Evolutionary conservation across 2,797 vertebrate genomes (phyloP).

Genomic region (Masticophis lateralis): DNA sequence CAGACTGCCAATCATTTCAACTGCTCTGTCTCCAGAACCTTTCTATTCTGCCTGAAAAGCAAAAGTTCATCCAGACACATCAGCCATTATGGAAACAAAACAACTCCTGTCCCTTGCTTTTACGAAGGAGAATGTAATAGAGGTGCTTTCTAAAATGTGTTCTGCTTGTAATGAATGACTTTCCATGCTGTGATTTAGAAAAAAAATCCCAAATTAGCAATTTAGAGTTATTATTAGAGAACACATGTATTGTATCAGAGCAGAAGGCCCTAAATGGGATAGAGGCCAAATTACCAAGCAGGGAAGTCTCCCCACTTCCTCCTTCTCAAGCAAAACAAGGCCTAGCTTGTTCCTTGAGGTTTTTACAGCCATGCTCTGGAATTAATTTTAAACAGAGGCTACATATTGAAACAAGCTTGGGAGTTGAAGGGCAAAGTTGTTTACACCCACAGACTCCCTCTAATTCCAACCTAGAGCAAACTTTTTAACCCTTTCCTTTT

Average conservation of each 20-base stretch:
- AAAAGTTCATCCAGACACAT: conserved; percentile 13
- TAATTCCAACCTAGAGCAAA: not conserved
- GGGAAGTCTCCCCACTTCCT: not conserved
- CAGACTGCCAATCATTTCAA: not conserved
- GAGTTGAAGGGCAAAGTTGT: not conserved
- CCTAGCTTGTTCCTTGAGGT: not conserved
- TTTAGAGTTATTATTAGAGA: not conserved
- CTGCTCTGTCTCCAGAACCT: not conserved
- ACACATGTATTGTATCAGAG: not conserved
- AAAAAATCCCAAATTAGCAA: conserved; percentile 19
- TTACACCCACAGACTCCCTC: not conserved
- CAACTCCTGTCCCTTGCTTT: not conserved
- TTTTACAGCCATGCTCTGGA: conserved; percentile 11
- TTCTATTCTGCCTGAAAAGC: not conserved
- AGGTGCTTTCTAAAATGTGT: not conserved
- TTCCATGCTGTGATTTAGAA: not conserved
- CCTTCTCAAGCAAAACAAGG: not conserved
- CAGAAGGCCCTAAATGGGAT: not conserved
- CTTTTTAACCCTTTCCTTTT: not conserved
- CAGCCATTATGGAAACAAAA: conserved; percentile 25
- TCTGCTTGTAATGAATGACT: conserved; percentile 8
- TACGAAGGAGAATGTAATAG: not conserved
- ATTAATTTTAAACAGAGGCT: conserved; percentile 25
- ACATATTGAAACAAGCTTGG: conserved; percentile 4
- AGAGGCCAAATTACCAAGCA: not conserved